Evolutionary conservation across 1,140 invertebrate species (phyloP).

Genomic region (Heterodera schachtii): DNA sequence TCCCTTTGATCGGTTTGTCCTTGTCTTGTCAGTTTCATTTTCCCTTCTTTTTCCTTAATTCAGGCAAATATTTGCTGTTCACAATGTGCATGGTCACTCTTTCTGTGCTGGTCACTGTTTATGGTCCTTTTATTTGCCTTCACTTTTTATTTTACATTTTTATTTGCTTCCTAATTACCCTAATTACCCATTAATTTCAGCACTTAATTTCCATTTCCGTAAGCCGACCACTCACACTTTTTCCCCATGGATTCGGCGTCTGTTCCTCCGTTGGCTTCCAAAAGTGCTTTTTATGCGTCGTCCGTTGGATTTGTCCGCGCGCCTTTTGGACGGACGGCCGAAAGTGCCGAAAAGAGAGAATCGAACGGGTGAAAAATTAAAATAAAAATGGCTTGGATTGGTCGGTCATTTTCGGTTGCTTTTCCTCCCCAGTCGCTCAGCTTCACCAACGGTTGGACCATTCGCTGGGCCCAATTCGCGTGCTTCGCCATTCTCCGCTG

Average conservation of each 20-base stretch:
- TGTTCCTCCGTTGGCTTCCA: conserved; percentile 87
- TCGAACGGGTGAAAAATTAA: conserved; percentile 1
- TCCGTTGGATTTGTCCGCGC: conserved; percentile 56
- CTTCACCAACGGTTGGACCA: conserved; percentile 8
- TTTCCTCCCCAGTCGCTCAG: not conserved
- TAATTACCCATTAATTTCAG: conserved; percentile 70
- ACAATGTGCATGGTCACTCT: conserved; percentile 98
- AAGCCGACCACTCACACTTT: conserved; percentile 93
- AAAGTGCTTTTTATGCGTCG: conserved; percentile 70
- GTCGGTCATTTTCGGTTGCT: not conserved
- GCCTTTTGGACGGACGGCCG: conserved; percentile 9
- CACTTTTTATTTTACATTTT: conserved; percentile 75
- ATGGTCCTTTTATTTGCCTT: conserved; percentile 71
- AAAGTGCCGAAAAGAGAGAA: conserved; percentile 15
- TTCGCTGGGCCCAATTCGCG: conserved; percentile 14
- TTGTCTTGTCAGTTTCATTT: not conserved
- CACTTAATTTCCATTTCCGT: conserved; percentile 94
- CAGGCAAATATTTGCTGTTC: conserved; percentile 92
- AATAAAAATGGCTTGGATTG: not conserved
- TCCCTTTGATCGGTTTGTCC: conserved; percentile 76
- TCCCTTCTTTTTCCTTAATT: not conserved
- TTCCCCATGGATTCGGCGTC: conserved; percentile 82
- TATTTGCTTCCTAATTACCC: not conserved
- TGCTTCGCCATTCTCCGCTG: conserved; percentile 31
- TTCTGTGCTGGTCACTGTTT: conserved; percentile 95